A percentile compares a stretch with the other conserved stretches of the same genome.
phyloP scores from a whole-genome alignment of 2,888 invertebrate genomes.

The Cephus spinipes region DNA sequence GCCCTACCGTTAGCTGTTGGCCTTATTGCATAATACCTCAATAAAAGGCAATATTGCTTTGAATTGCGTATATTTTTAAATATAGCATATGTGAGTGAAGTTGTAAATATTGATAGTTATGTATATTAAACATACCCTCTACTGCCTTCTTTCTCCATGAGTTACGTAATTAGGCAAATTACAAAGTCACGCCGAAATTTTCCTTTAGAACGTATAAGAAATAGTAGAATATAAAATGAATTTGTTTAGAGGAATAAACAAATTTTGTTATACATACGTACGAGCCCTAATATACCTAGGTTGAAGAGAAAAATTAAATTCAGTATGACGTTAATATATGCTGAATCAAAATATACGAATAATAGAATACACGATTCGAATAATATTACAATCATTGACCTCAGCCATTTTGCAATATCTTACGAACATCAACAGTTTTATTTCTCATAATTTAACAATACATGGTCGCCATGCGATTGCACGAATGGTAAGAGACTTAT shows the following conservation, averaged over 20 bases:
- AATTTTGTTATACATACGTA: too few relatives aligned
- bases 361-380: too few relatives aligned
- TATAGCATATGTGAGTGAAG: not conserved
- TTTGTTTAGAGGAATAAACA: not conserved
- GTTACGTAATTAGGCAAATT: not conserved
- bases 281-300: too few relatives aligned
- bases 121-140: not conserved
- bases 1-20: not conserved
- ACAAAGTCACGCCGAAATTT: not conserved
- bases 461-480: not conserved
- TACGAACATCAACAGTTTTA: not conserved
- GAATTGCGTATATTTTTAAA: not conserved
- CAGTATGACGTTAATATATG: too few relatives aligned
- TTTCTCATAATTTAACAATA: not conserved
- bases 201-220: not conserved
- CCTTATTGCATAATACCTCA: not conserved
- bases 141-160: not conserved
- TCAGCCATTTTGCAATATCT: not conserved
- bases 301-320: too few relatives aligned
- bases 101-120: not conserved
- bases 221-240: not conserved
- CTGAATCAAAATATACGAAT: too few relatives aligned
- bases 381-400: not conserved
- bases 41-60: not conserved
- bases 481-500: not conserved